A percentile compares a stretch with the other conserved stretches of the same genome.
Evolutionary conservation across 2,888 invertebrate genomes (phyloP).

Genomic region (Patella caerulea): DNA sequence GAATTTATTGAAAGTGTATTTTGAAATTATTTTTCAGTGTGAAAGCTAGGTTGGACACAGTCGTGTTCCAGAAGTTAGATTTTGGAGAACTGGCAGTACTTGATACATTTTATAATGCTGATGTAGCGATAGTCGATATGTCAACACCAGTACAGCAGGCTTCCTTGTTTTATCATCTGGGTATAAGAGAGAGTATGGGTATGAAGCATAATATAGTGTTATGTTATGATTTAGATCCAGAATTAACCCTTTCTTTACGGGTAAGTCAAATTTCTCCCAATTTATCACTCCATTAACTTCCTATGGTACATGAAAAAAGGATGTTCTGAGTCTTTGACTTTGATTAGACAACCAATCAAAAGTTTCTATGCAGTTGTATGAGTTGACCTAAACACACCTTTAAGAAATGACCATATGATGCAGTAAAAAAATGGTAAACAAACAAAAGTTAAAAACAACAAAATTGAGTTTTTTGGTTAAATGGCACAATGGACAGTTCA

Average conservation of each 20-base stretch:
- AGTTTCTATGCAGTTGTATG: too few species aligned
- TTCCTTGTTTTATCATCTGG: constrained; percentile 94
- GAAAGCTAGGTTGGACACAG: constrained; percentile 57
- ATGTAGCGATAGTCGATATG: constrained; percentile 95
- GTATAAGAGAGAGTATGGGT: constrained; percentile 96
- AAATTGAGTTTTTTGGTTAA: too few species aligned
- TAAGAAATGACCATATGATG: too few species aligned
- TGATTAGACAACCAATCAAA: too few species aligned
- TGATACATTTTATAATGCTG: constrained; percentile 98
- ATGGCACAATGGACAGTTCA: too few species aligned
- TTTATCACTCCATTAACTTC: too few species aligned
- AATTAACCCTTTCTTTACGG: constrained; percentile 89
- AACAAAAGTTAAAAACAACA: too few species aligned
- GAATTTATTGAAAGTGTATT: background rate
- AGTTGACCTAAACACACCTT: too few species aligned
- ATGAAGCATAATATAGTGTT: constrained; percentile 90
- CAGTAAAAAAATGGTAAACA: too few species aligned
- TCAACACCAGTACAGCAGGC: constrained; percentile 90
- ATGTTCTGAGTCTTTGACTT: too few species aligned
- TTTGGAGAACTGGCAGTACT: constrained; percentile 96
- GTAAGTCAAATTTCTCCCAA: constrained; percentile 73
- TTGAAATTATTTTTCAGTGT: constrained; percentile 48
- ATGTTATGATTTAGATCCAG: constrained; percentile 81
- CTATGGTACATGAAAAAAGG: too few species aligned
- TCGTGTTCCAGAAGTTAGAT: constrained; percentile 91